phyloP scores from a whole-genome alignment of 2,888 invertebrate genomes.

The Coenonympha glycerion region DNA sequence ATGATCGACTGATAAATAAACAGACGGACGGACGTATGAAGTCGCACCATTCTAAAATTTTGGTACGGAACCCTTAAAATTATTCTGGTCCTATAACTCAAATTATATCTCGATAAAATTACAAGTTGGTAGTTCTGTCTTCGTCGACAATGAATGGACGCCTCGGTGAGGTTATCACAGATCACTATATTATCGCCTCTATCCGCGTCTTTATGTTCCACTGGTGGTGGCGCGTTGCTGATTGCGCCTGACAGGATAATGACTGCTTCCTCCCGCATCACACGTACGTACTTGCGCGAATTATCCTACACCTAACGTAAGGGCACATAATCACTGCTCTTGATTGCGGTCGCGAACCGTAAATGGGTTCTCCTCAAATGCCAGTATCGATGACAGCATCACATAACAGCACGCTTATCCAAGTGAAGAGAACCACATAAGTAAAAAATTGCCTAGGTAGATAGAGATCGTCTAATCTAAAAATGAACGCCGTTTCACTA shows the following conservation, averaged over 20 bases:
- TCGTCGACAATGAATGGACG: constrained; percentile 23
- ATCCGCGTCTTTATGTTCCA: constrained; percentile 41
- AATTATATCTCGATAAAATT: background rate
- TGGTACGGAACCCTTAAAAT: background rate
- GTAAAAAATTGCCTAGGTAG: too few relatives aligned
- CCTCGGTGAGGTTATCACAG: constrained; percentile 14
- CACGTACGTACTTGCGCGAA: constrained; percentile 52
- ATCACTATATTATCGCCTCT: constrained; percentile 11
- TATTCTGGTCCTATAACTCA: too few relatives aligned
- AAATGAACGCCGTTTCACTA: too few relatives aligned
- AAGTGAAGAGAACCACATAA: too few relatives aligned
- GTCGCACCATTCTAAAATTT: background rate
- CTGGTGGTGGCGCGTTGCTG: constrained; percentile 40
- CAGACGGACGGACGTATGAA: background rate
- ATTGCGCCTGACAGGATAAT: constrained; percentile 74
- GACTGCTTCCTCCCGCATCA: constrained; percentile 70
- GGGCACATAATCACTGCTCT: constrained; percentile 45
- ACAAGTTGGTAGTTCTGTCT: background rate
- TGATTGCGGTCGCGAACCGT: too few relatives aligned
- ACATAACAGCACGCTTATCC: too few relatives aligned
- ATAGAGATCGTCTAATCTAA: too few relatives aligned
- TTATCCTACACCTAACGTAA: constrained; percentile 46
- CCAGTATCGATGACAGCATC: too few relatives aligned
- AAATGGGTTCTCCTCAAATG: too few relatives aligned
- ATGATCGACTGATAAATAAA: too few relatives aligned